Evolutionary conservation across 1,140 invertebrate genomes (phyloP), one percentile per base, ranked within the genome.

Genomic region (Aethina tumida): DNA sequence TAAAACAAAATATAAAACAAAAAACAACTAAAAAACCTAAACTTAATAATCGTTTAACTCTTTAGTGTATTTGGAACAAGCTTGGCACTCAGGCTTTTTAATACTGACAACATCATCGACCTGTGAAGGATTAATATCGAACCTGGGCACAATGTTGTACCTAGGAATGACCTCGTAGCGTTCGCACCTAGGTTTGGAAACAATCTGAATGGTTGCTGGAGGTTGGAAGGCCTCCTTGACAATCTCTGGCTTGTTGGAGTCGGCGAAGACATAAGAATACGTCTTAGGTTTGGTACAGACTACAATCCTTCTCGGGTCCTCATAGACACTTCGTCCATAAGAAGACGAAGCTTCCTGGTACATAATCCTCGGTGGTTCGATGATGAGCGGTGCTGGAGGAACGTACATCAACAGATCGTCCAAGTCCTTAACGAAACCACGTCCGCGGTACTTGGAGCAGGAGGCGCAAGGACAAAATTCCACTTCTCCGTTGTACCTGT

Each of bases 71-170:
- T 17, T 13, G 13, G 13, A 13, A n/a, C 8, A 16, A 20, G 12
- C n/a, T 14, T 10, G n/a, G n/a, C 33, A 35, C 5, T 16, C 7
- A 17, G 14, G 30, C 9, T 24, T 9, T 19, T 38, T 20, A 6
- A 27, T 38, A 18, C 16, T 16, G 4, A 38, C 35, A 13, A 38
- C 28, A n/a, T 38, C 26, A 5, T 25, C 13, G 10, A 29, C 20
- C 4, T 28, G 6, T 6, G 21, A 7, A 18, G 14, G 15, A 6
- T 8, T 28, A 18, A 28, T 0, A 13, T 26, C 24, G 7, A 7
- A 7, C 17, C 22, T 38, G 9, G 35, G 17, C 9, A 28, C 16
- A 8, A 38, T 38, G 13, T 38, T 18, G 9, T 29, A 29, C 15
- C 20, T 38, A 13, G 15, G 35, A 28, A 38, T 19, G n/a, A 26